Conservation (phyloP, 2,113 vertebrate species). For the Chamaetylas fuelleborni region DNA sequence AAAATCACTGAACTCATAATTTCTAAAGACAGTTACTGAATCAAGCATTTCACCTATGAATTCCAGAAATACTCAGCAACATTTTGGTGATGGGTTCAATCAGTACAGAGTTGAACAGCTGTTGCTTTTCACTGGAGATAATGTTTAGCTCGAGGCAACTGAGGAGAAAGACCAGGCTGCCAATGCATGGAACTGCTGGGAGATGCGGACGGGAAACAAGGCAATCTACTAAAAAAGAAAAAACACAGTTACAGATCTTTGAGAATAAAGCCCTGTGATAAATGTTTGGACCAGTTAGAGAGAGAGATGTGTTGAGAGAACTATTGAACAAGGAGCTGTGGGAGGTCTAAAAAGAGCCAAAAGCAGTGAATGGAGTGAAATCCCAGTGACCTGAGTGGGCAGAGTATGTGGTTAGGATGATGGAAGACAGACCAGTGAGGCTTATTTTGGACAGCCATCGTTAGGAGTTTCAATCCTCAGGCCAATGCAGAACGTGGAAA, state of each 20-base stretch:
- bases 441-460: slow-evolving; percentile 20
- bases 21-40: background rate
- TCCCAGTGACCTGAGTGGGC: slow-evolving; percentile 44
- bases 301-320: background rate
- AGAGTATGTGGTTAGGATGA: slow-evolving; percentile 39
- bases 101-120: background rate
- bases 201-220: background rate
- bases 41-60: background rate
- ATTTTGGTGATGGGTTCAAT: background rate
- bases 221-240: background rate
- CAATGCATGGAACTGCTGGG: background rate
- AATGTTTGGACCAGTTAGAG: background rate
- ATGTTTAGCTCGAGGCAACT: background rate
- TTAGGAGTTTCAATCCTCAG: slow-evolving; percentile 19
- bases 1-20: background rate
- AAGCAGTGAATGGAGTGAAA: slow-evolving; percentile 26
- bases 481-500: slow-evolving; percentile 22
- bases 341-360: slow-evolving; percentile 45
- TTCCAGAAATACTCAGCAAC: background rate
- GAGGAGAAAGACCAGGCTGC: background rate
- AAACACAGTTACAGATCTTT: background rate
- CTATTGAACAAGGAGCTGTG: slow-evolving; percentile 16
- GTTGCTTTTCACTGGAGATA: background rate
- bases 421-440: slow-evolving; percentile 11
- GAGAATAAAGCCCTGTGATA: background rate